Evolutionary conservation across 1,140 invertebrate species (phyloP).

Genomic region (Potamilus streckersoni): DNA sequence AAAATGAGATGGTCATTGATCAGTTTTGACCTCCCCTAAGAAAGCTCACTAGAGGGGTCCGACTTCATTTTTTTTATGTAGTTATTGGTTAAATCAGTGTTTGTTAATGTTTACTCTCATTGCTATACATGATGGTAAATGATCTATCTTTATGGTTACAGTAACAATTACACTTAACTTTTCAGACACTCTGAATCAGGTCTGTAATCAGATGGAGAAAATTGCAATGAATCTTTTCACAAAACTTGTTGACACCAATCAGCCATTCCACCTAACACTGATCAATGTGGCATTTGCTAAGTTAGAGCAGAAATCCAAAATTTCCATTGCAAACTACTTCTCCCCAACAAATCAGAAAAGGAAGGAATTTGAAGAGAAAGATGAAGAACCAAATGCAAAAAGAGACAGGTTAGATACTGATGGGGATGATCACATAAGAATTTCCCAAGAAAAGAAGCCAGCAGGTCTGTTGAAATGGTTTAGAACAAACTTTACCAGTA

Average conservation of each 20-base stretch:
- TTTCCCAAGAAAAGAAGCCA: background rate
- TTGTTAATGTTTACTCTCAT: too few relatives aligned
- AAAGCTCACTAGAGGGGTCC: too few relatives aligned
- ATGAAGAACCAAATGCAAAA: background rate
- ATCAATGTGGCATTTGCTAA: conserved; percentile 49
- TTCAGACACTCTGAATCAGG: conserved; percentile 25
- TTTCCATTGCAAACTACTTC: conserved; percentile 36
- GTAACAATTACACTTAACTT: conserved; percentile 2
- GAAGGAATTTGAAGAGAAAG: background rate
- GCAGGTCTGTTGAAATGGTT: conserved; percentile 9
- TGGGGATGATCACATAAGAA: background rate
- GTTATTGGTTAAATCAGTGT: too few relatives aligned
- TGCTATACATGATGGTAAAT: background rate
- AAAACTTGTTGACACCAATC: conserved; percentile 38
- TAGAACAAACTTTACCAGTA: too few relatives aligned
- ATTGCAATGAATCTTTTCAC: conserved; percentile 34
- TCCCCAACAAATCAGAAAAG: conserved; percentile 1
- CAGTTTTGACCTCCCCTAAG: too few relatives aligned
- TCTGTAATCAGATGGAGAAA: conserved; percentile 17
- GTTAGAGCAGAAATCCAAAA: conserved; percentile 23
- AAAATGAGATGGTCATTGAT: too few relatives aligned
- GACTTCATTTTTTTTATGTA: too few relatives aligned
- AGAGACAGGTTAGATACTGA: background rate
- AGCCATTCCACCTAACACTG: conserved; percentile 44
- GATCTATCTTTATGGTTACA: background rate